These are phyloP conservation scores for Salvator merianae DNA, from an alignment of 2,113 vertebrate species.

Conservation along the genomic window DNA sequence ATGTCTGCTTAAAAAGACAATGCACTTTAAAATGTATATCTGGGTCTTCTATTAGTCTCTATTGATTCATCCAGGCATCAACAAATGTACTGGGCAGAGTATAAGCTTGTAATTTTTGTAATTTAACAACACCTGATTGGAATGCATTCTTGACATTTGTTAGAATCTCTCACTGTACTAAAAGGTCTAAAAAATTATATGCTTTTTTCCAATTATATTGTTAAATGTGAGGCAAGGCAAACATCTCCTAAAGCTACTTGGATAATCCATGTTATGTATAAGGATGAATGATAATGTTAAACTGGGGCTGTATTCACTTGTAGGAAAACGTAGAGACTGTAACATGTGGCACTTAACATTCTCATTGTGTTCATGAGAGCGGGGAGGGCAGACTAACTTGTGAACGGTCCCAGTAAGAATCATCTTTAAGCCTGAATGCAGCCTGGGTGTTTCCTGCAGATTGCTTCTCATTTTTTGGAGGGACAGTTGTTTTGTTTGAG, in stretches of 20 bases:
- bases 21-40: neutral
- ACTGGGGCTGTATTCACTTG: too few relatives aligned
- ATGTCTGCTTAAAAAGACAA: too few relatives aligned
- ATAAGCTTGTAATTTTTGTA: neutral
- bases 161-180: neutral
- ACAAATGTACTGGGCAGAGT: neutral
- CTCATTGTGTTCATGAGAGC: too few relatives aligned
- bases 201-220: neutral
- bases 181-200: neutral
- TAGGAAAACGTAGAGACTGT: too few relatives aligned
- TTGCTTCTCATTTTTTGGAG: neutral
- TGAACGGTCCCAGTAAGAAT: too few relatives aligned
- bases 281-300: neutral
- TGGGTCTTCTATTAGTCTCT: neutral
- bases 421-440: too few relatives aligned
- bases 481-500: neutral
- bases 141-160: neutral
- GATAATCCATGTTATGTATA: conserved; percentile 1
- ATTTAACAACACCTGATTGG: neutral
- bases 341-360: too few relatives aligned
- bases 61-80: neutral
- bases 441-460: neutral
- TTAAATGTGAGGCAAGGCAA: neutral
- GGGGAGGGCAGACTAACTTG: too few relatives aligned
- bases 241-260: conserved; percentile 3